A percentile compares a stretch with the other conserved stretches of the same genome.
phyloP scores from a whole-genome alignment of 2,797 vertebrate species.

The Amblyopsis hoosieri region DNA sequence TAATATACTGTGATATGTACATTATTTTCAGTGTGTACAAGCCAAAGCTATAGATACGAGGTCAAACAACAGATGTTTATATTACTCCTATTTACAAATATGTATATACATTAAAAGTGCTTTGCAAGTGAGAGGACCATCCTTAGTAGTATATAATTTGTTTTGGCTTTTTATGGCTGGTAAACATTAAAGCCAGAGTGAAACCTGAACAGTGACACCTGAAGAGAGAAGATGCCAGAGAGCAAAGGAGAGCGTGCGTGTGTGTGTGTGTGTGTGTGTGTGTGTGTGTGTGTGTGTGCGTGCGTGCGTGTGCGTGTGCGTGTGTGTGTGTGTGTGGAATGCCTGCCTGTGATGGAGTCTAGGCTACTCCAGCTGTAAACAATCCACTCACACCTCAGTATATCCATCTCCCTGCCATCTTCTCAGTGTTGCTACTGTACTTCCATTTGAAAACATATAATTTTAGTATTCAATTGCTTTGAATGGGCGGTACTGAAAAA shows the following conservation, averaged over 20 bases:
- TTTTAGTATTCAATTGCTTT: too few species aligned
- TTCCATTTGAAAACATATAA: conserved; percentile 9
- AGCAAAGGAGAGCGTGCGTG: conserved; percentile 48
- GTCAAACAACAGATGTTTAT: conserved; percentile 51
- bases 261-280: background rate
- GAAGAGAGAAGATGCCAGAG: conserved; percentile 39
- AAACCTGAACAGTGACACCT: conserved; percentile 35
- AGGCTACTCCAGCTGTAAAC: conserved; percentile 7
- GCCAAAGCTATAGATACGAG: conserved; percentile 35
- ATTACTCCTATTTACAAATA: conserved; percentile 35
- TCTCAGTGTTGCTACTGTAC: conserved; percentile 20
- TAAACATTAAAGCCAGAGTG: conserved; percentile 23
- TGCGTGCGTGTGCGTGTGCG: conserved; percentile 22
- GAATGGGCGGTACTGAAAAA: too few species aligned
- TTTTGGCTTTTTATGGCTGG: conserved; percentile 12
- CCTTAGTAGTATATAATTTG: conserved; percentile 7
- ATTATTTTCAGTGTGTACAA: conserved; percentile 44
- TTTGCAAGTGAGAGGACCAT: background rate
- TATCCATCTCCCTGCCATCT: background rate
- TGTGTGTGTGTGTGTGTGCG: background rate
- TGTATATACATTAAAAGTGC: conserved; percentile 10
- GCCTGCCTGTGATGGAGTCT: conserved; percentile 11
- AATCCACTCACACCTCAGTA: too few species aligned
- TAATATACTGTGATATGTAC: conserved; percentile 34
- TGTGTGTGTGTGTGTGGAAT: conserved; percentile 47